phyloP scores from a whole-genome alignment of 2,797 vertebrate species.

The Anniella stebbinsi region DNA sequence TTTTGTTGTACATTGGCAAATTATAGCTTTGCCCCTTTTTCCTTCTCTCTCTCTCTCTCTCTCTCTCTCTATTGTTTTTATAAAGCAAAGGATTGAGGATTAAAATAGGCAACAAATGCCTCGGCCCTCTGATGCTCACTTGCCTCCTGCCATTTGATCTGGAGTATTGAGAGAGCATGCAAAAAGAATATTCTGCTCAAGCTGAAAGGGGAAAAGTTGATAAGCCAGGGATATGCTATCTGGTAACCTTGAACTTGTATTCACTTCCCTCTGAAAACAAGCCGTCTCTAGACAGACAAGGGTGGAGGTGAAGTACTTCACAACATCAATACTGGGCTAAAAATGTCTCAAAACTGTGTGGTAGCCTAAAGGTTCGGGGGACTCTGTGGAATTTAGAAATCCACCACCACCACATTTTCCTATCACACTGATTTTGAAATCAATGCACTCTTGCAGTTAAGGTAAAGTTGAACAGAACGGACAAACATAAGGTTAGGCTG shows the following conservation, averaged over 20 bases:
- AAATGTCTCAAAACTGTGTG: conserved; percentile 70
- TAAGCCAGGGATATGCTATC: conserved; percentile 74
- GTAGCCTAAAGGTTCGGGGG: conserved; percentile 75
- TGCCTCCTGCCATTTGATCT: conserved; percentile 75
- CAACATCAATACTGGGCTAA: conserved; percentile 74
- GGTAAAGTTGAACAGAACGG: background rate
- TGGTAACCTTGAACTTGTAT: conserved; percentile 76
- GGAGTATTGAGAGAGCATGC: conserved; percentile 68
- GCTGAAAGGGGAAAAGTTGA: conserved; percentile 74
- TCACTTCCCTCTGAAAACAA: conserved; percentile 76
- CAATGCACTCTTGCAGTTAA: background rate
- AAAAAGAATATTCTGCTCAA: conserved; percentile 67
- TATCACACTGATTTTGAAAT: conserved; percentile 27
- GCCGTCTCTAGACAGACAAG: conserved; percentile 74
- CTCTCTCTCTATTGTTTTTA: too few relatives aligned
- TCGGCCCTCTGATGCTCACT: conserved; percentile 57
- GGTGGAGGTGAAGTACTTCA: conserved; percentile 66
- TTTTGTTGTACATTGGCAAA: conserved; percentile 12
- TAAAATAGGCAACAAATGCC: conserved; percentile 63
- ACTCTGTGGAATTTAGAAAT: conserved; percentile 68
- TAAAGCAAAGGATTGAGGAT: conserved; percentile 20
- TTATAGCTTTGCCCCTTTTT: conserved; percentile 5
- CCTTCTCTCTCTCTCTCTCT: too few relatives aligned
- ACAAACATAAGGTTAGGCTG: conserved; percentile 42
- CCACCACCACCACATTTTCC: conserved; percentile 45